Percentiles rank a stretch among this genome's conserved stretches.
Evolutionary conservation across 2,888 invertebrate genomes (phyloP).

Genomic region (Archaeoteleia sp.): DNA sequence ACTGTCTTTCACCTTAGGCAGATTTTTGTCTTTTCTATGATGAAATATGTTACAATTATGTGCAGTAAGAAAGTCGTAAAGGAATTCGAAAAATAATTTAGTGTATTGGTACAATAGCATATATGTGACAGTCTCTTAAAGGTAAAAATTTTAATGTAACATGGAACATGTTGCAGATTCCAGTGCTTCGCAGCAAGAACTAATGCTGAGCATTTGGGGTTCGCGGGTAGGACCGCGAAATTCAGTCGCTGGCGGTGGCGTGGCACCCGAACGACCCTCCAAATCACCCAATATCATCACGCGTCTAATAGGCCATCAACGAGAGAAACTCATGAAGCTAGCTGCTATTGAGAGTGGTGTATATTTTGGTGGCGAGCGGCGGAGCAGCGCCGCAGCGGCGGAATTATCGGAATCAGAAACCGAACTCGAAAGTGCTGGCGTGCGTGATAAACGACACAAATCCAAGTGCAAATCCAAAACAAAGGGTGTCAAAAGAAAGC

Average conservation of each 20-base stretch:
- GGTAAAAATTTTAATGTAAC: background rate
- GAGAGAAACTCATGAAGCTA: constrained; percentile 80
- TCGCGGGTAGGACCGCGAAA: constrained; percentile 59
- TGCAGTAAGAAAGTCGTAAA: no score
- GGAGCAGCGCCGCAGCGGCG: background rate
- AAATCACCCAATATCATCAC: constrained; percentile 83
- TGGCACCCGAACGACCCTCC: constrained; percentile 63
- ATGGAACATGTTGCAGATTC: constrained; percentile 57
- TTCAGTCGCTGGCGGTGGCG: constrained; percentile 57
- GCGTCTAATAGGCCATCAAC: constrained; percentile 83
- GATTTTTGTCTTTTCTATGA: no score
- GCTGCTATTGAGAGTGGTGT: constrained; percentile 72
- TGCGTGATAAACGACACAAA: constrained; percentile 54
- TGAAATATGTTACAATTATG: no score
- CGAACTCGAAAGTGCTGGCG: constrained; percentile 52
- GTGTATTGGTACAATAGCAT: background rate
- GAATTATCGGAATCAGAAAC: constrained; percentile 40
- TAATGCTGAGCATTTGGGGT: constrained; percentile 64
- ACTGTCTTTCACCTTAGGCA: no score
- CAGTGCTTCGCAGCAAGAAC: constrained; percentile 60
- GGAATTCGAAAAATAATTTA: no score
- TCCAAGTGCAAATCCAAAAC: constrained; percentile 63
- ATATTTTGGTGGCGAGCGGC: background rate
- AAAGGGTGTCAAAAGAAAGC: constrained; percentile 65
- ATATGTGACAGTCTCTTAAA: background rate